Percentiles rank a stretch among this genome's conserved stretches.
phyloP scores from a whole-genome alignment of 2,888 invertebrate genomes.

The Chymomyza amoena region DNA sequence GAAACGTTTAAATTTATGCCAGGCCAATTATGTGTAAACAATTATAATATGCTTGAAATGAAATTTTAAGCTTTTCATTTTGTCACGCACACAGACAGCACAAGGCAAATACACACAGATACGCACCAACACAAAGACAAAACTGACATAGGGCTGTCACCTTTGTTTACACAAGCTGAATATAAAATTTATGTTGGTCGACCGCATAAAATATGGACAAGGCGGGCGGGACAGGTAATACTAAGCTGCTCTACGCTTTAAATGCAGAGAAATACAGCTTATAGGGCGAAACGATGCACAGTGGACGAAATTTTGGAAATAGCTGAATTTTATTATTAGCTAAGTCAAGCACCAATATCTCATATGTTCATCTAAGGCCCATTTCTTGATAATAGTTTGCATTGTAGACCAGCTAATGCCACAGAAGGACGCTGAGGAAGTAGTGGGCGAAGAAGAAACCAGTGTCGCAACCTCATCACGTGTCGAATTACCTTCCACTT shows the following conservation, averaged over 20 bases:
- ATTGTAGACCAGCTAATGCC: no score
- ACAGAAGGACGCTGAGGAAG: no score
- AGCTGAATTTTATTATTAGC: no score
- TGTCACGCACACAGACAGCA: conserved; percentile 25
- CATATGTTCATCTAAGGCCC: no score
- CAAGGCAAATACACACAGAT: not conserved
- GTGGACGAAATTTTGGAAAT: no score
- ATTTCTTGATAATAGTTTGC: no score
- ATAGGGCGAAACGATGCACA: not conserved
- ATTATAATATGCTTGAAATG: conserved; percentile 53
- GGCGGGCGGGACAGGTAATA: not conserved
- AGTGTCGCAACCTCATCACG: no score
- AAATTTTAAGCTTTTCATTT: conserved; percentile 46
- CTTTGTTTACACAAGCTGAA: conserved; percentile 58
- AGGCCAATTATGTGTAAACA: conserved; percentile 50
- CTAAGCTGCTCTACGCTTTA: not conserved
- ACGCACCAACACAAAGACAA: conserved; percentile 1
- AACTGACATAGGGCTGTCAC: conserved; percentile 57
- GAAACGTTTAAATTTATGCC: not conserved
- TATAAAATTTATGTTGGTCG: conserved; percentile 48
- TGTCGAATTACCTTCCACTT: no score
- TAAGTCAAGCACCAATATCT: no score
- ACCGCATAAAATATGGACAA: not conserved
- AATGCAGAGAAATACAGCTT: not conserved
- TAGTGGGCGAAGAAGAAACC: no score